Base-by-base conservation (phyloP, 2,113 vertebrate genomes). In the Taxidea taxus region DNA sequence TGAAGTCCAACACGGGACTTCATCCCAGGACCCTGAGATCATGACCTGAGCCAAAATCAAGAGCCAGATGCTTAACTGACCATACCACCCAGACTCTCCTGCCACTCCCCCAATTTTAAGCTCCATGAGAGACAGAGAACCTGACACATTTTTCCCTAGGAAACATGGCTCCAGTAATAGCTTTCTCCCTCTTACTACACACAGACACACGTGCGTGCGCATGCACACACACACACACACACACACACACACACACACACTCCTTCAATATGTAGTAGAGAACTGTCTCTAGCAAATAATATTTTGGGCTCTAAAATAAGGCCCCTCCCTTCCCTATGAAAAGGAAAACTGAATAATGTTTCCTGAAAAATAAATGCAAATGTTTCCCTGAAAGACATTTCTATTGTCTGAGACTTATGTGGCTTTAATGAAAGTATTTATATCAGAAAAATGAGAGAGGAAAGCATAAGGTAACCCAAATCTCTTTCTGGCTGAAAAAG, bases 401-500 rank as follows among this genome's bases (percentile, higher is more conserved):
- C 87, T 70, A 90, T 97, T 97, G 94, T 96, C 62, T 97, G 84
- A 54, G 96, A 96, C 58, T 96, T 97, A 78, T 58, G 70, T 72
- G 82, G 64, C 51, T 97, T 92, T 98, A 97, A 98, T 95, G 97
- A 98, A 98, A 98, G 96, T 97, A 98, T 97, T 98, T 97, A 95
- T 96, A 96, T 95, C 87, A 95, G 90, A 96, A 95, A 97, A 98
- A 97, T 68, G 92, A 97, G 97, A 96, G 60, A 92, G 89, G 86
- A 92, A 97, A 97, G 97, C 81, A 94, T 95, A 98, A 98, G 93
- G 98, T 97, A 98, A 98, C 94, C 82, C 89, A 98, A 37, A 44
- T 97, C 97, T 97, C 92, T 97, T 98, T 98, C 97, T 98, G 97
- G 96, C 98, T 98, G 89, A 87, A 96, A 98, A 95, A 95, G 64